Evolutionary conservation across 1,140 invertebrate genomes (phyloP).

Genomic region (Platyscapa corneri): DNA sequence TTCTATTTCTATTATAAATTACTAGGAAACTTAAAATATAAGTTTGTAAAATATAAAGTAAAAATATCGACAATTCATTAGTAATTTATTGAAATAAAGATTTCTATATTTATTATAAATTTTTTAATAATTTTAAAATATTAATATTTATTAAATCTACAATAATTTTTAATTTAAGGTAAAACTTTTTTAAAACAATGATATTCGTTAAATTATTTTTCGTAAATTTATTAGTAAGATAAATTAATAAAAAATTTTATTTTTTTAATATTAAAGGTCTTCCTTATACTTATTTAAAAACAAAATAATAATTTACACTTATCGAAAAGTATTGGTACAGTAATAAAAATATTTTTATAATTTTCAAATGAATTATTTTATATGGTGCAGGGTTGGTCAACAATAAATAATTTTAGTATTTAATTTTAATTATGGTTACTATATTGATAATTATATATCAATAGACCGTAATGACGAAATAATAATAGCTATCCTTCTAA

Average conservation of each 20-base stretch:
- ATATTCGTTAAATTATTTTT: background rate
- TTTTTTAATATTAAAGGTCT: constrained; percentile 16
- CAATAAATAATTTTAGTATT: background rate
- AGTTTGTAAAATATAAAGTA: background rate
- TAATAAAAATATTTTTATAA: constrained; percentile 38
- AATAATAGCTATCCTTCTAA: background rate
- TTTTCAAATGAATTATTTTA: background rate
- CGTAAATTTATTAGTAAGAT: background rate
- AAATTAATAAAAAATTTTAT: background rate
- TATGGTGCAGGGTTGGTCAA: background rate
- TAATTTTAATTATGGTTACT: background rate
- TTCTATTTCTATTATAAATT: background rate
- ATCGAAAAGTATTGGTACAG: background rate
- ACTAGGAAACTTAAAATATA: background rate
- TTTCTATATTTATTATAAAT: constrained; percentile 7
- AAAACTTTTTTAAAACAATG: background rate
- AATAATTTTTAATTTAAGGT: background rate
- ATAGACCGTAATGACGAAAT: background rate
- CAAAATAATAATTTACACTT: background rate
- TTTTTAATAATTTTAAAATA: background rate
- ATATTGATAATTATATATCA: background rate
- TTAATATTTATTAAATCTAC: background rate
- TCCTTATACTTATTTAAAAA: constrained; percentile 26
- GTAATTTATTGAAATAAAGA: background rate
- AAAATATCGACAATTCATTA: background rate